Base-by-base conservation (phyloP, 2,888 invertebrate species). In the Thereva unica region DNA sequence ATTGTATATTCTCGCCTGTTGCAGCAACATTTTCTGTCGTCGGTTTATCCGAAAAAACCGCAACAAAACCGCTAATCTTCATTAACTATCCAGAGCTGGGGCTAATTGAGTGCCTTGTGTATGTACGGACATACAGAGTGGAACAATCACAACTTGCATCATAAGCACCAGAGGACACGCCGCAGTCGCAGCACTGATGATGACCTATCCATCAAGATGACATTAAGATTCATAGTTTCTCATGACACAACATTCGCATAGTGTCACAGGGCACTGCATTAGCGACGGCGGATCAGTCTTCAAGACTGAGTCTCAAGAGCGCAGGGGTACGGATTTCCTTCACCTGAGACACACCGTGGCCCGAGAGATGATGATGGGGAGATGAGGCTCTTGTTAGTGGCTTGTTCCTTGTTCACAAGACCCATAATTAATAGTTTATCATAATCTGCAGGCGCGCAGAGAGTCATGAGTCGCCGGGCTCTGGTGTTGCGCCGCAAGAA, bases 161-260 rank as follows among this genome's bases (percentile, higher is more conserved):
- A 50, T 50, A 41, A 49, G 10, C 4, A 40, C 37, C 37, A 35
- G 50, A 61, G 61, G 61, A 61, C 61, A 50, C 34, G 50, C 23
- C 34, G 41, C 41, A 50, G 49, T 35, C 34, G 50, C 23, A 34
- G 12, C 41, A 50, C 40, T 35, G 34, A 41, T 64, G 64, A 54
- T 40, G 64, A 64, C 64, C 64, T 64, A 64, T 64, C 54, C 45
- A 54, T 54, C 54, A 54, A 54, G 54, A 47, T 64, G 64, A 64
- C 64, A 64, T 64, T 45, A 64, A 54, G 54, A 64, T 55, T 55
- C 64, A 64, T 55, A 64, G 45, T 54, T 64, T 64, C 64, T 55
- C 64, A 64, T 55, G 64, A 64, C 64, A 64, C 53, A 37, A 54
- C 64, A 40, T 55, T 64, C 54, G 54, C 55, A 54, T 54, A 64